phyloP scores from a whole-genome alignment of 2,113 vertebrate genomes.

The Pavo muticus region DNA sequence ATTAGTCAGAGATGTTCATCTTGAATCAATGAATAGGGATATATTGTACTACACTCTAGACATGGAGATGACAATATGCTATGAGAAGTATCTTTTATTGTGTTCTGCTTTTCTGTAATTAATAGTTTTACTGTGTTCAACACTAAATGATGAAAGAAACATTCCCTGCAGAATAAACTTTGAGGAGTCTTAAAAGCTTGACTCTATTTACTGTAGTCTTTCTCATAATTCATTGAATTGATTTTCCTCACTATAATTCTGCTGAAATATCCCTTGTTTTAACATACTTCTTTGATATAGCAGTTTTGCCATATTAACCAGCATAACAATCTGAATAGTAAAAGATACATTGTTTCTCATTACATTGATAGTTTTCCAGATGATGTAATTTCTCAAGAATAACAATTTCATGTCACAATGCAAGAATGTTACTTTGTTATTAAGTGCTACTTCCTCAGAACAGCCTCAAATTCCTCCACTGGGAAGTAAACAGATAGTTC shows the following conservation, averaged over 20 bases:
- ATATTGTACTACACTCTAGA: background rate
- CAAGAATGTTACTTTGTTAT: slow-evolving; percentile 40
- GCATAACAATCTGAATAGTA: background rate
- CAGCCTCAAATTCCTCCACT: background rate
- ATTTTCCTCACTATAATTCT: background rate
- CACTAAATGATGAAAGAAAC: background rate
- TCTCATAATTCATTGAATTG: background rate
- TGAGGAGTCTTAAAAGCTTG: background rate
- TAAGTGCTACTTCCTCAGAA: slow-evolving; percentile 41
- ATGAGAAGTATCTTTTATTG: background rate
- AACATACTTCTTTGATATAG: background rate
- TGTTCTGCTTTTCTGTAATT: background rate
- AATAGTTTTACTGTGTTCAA: background rate
- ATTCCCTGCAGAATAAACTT: background rate
- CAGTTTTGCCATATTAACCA: background rate
- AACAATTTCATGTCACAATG: slow-evolving; percentile 5
- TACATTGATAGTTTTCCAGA: background rate
- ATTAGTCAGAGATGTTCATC: background rate
- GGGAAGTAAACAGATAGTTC: slow-evolving; percentile 30
- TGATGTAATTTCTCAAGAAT: background rate
- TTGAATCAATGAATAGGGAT: background rate
- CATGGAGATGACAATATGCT: background rate
- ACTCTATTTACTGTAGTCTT: background rate
- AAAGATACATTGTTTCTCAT: background rate
- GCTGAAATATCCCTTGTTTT: background rate